Base-by-base conservation (phyloP, 2,797 vertebrate species). In the Varecia variegata region DNA sequence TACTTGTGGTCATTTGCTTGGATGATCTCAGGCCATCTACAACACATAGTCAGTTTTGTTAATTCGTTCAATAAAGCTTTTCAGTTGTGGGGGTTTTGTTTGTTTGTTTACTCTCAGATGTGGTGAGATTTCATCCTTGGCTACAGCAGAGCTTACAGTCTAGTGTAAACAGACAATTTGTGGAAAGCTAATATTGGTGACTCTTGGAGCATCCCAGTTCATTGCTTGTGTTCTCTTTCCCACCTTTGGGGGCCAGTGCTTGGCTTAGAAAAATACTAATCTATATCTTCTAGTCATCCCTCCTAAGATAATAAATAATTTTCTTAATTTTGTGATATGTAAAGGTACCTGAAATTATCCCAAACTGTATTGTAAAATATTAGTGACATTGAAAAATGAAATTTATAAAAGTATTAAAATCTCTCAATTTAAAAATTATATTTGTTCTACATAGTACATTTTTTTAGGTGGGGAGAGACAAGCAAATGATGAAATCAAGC, bases 351-450 rank as follows among this genome's bases (percentile, higher is more conserved):
- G 12, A 77, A 86, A 1, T 62, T 56, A 93, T 56, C 54, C 47
- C 32, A 52, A 60, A 85, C 73, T 43, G 11, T 65, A 11, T 38
- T 77, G 21, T 13, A 71, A 81, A 92, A 43, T 91, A 56, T 82
- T 86, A 70, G 65, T 88, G 90, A 93, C 80, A 81, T 58, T 56
- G 11, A 83, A 93, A 82, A 62, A 8, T 50, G 54, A 47, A 82
- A 71, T 82, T 92, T 60, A 89, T 89, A 89, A n/a, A 50, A 70
- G 56, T 86, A n/a, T 81, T 92, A 67, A 52, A 76, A 40, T 79
- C 13, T 93, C 56, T 81, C 12, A 20, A 45, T 91, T 80, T 74
- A 84, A 70, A 80, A 90, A 56, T 80, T 56, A 1, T 52, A 9
- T 97, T 89, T 94, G 45, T 92, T 88, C 56, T 32, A 9, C n/a